phyloP scores from a whole-genome alignment of 35 echinoderm and acorn worm species.

The Heliocidaris tuberculata region DNA sequence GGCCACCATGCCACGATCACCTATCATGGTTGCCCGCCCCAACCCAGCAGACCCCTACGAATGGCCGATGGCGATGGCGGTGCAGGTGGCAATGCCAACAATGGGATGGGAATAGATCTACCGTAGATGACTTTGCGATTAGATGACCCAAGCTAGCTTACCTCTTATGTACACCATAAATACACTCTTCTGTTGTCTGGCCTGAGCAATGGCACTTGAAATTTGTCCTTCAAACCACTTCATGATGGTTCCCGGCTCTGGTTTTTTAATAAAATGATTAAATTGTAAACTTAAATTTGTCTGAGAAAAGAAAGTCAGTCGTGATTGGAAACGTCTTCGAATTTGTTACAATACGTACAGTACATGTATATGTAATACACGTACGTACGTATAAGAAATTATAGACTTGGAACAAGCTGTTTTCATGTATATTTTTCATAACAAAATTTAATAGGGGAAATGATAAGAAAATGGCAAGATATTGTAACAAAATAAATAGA shows the following conservation, averaged over 20 bases:
- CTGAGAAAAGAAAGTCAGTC: neutral
- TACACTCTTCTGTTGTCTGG: conserved; percentile 63
- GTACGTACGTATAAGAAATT: neutral
- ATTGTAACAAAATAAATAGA: no score
- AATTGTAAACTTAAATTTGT: neutral
- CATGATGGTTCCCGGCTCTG: conserved; percentile 38
- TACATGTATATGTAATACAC: neutral
- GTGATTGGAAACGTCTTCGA: no score
- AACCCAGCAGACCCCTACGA: no score
- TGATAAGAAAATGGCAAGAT: no score
- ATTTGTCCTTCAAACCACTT: conserved; percentile 76
- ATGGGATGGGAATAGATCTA: no score
- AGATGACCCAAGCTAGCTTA: neutral
- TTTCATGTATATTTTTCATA: neutral
- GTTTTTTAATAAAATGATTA: no score
- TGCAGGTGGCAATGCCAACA: neutral
- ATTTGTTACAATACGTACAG: no score
- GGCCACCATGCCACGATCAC: no score
- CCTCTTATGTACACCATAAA: conserved; percentile 79
- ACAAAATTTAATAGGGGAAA: neutral
- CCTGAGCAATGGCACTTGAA: conserved; percentile 60
- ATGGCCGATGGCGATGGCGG: neutral
- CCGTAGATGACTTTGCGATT: neutral
- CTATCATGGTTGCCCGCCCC: no score
- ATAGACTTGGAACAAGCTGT: neutral